Percentiles rank a stretch among this genome's conserved stretches.
phyloP scores from a whole-genome alignment of 1,140 invertebrate species.

The Pentalonia nigronervosa region DNA sequence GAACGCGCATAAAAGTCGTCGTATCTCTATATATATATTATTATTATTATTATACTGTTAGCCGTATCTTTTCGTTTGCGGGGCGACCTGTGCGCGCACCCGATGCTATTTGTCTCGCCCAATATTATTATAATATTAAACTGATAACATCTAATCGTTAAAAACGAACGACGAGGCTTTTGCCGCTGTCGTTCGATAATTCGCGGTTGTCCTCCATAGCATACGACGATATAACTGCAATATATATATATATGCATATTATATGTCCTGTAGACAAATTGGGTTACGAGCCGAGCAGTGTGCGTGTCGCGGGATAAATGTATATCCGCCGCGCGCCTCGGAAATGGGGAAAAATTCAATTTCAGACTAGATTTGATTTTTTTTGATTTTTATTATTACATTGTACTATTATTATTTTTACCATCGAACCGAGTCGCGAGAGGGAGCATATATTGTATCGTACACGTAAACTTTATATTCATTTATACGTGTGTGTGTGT shows the following conservation, averaged over 20 bases:
- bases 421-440: background rate
- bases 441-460: background rate
- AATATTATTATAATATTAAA: constrained; percentile 9
- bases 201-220: background rate
- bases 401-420: background rate
- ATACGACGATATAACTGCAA: background rate
- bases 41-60: background rate
- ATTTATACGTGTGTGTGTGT: background rate
- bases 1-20: background rate
- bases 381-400: background rate
- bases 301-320: background rate
- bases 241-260: background rate
- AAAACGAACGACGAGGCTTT: background rate
- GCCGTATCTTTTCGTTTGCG: background rate
- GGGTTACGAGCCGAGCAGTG: background rate
- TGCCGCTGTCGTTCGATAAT: background rate
- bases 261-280: background rate
- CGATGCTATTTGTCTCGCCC: constrained; percentile 23
- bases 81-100: background rate
- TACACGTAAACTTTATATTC: background rate
- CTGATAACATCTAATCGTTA: constrained; percentile 35
- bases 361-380: background rate
- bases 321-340: background rate
- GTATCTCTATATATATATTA: background rate
- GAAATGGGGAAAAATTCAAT: background rate